Evolutionary conservation across 2,888 invertebrate genomes (phyloP).

Genomic region (Buathra laborator): DNA sequence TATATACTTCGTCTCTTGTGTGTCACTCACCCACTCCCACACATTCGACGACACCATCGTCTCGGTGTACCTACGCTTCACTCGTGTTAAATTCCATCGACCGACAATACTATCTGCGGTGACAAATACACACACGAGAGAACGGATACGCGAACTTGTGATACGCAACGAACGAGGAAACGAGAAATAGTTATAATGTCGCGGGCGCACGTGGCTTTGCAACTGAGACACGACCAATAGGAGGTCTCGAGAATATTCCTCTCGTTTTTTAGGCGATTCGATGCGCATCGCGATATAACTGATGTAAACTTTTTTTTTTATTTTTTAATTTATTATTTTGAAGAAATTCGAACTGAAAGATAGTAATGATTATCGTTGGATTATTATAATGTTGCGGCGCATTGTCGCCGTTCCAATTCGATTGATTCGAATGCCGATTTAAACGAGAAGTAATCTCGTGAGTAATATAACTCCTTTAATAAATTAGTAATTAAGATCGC

Average conservation of each 20-base stretch:
- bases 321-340: too few relatives aligned
- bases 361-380: neutral
- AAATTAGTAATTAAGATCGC: slow-evolving; percentile 67
- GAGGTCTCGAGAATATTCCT: neutral
- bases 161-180: slow-evolving; percentile 4
- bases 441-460: neutral
- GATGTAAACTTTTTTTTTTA: too few relatives aligned
- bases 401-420: slow-evolving; percentile 42
- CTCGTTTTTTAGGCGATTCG: neutral
- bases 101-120: slow-evolving; percentile 65
- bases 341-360: too few relatives aligned
- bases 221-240: neutral
- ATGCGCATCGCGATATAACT: neutral
- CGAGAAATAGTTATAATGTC: slow-evolving; percentile 26
- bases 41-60: slow-evolving; percentile 43
- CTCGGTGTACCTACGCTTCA: slow-evolving; percentile 57
- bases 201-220: slow-evolving; percentile 18
- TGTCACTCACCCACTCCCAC: slow-evolving; percentile 1
- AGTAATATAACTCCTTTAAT: slow-evolving; percentile 56
- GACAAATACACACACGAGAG: slow-evolving; percentile 31
- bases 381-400: neutral
- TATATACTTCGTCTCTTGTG: slow-evolving; percentile 3
- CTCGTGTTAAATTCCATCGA: slow-evolving; percentile 82
- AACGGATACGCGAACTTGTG: slow-evolving; percentile 21
- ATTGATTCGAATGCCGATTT: slow-evolving; percentile 73